These are phyloP conservation scores for Oreonectes daqikongensis DNA, from an alignment of 2,797 vertebrate species.

Conservation along the genomic window DNA sequence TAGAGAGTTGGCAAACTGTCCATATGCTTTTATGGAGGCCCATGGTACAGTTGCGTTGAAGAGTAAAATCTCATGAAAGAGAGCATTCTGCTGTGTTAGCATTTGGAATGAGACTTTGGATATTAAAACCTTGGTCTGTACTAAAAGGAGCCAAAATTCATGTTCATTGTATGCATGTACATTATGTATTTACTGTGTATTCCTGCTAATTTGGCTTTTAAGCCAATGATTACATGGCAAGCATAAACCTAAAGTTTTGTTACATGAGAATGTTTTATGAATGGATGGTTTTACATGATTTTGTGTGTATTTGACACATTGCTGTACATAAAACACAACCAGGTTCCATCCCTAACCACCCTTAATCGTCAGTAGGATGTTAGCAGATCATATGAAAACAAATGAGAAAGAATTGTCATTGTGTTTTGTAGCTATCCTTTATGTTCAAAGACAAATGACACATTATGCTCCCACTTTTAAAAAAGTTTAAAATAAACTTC, in stretches of 20 bases:
- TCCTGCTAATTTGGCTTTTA: neutral
- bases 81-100: slow-evolving; percentile 60
- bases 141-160: slow-evolving; percentile 45
- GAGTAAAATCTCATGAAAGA: slow-evolving; percentile 37
- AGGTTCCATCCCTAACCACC: neutral
- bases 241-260: neutral
- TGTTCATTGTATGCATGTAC: neutral
- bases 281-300: too few species aligned
- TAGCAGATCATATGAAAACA: too few species aligned
- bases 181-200: neutral
- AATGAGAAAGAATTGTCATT: neutral
- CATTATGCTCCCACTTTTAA: neutral
- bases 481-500: slow-evolving; percentile 6
- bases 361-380: neutral
- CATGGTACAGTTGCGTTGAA: slow-evolving; percentile 65
- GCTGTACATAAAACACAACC: too few species aligned
- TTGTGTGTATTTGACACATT: neutral
- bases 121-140: slow-evolving; percentile 20
- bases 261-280: neutral
- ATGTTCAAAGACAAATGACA: neutral
- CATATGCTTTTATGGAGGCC: slow-evolving; percentile 68
- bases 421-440: neutral
- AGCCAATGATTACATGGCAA: neutral
- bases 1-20: slow-evolving; percentile 56
- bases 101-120: slow-evolving; percentile 46